These are phyloP conservation scores for Myripristis murdjan DNA, from an alignment of 2,797 vertebrate genomes.

Conservation along the genomic window DNA sequence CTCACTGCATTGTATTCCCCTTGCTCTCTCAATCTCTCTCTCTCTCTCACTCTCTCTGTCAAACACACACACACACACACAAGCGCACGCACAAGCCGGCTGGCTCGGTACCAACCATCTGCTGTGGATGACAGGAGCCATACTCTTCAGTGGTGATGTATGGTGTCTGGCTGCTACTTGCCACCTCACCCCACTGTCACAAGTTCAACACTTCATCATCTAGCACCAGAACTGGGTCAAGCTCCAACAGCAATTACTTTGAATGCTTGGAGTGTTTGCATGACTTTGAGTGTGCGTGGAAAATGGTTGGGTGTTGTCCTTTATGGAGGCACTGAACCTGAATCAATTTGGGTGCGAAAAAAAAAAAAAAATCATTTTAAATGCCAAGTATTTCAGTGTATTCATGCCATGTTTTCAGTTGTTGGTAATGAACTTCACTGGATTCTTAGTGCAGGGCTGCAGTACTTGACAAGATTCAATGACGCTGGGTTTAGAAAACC, in stretches of 20 bases:
- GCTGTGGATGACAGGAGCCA: constrained; percentile 62
- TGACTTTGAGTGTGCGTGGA: neutral
- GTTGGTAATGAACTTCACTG: too few species aligned
- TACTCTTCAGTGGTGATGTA: constrained; percentile 65
- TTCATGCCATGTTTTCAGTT: too few species aligned
- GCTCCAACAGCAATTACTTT: constrained; percentile 36
- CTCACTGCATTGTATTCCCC: constrained; percentile 84
- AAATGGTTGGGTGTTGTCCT: neutral
- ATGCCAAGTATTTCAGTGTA: too few species aligned
- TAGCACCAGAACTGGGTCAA: constrained; percentile 47
- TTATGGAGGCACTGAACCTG: constrained; percentile 8
- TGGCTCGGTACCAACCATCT: constrained; percentile 67
- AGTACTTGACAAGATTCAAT: too few species aligned
- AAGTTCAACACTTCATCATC: constrained; percentile 72
- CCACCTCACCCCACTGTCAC: constrained; percentile 66
- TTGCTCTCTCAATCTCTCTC: neutral
- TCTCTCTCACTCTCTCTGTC: neutral
- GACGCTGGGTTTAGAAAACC: too few species aligned
- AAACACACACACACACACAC: constrained; percentile 15
- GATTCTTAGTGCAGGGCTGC: too few species aligned
- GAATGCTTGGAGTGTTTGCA: constrained; percentile 21
- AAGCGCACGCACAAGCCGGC: constrained; percentile 29
- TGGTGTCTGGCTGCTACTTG: constrained; percentile 68
- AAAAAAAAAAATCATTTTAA: constrained; percentile 5
- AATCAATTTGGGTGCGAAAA: neutral